Evolutionary conservation across 1,140 invertebrate genomes (phyloP).

Genomic region (Archivesica marissinica): DNA sequence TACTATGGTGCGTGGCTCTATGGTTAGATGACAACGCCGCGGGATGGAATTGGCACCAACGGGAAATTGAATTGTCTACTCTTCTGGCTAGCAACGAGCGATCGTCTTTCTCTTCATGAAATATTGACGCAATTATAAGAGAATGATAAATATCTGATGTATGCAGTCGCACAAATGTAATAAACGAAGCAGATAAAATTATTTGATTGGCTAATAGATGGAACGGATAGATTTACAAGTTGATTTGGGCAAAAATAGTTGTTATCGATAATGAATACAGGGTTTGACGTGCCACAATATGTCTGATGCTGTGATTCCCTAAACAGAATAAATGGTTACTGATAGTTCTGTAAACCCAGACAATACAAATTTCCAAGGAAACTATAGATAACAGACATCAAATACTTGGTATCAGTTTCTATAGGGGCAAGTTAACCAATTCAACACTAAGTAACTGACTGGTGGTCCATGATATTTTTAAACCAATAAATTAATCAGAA

Average conservation of each 20-base stretch:
- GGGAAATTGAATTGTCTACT: conserved; percentile 44
- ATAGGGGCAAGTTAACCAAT: too few relatives aligned
- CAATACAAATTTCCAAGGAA: too few relatives aligned
- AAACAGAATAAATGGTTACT: neutral
- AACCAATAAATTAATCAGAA: too few relatives aligned
- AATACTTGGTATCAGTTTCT: too few relatives aligned
- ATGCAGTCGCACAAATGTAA: neutral
- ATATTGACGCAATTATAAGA: conserved; percentile 48
- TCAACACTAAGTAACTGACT: too few relatives aligned
- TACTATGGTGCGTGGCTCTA: neutral
- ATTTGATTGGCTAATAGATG: conserved; percentile 31
- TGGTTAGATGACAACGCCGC: neutral
- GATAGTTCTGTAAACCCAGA: neutral
- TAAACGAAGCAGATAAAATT: conserved; percentile 32
- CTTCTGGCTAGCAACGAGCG: neutral
- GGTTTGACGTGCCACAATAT: neutral
- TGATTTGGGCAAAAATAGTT: conserved; percentile 2
- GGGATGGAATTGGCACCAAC: conserved; percentile 29
- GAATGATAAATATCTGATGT: conserved; percentile 10
- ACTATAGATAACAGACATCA: too few relatives aligned
- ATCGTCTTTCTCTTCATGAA: conserved; percentile 21
- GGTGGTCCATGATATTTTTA: too few relatives aligned
- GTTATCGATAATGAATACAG: neutral
- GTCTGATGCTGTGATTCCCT: neutral
- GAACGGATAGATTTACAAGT: neutral